These are phyloP conservation scores for Poeciliopsis turneri DNA, from an alignment of 2,797 vertebrate species.

Conservation along the genomic window DNA sequence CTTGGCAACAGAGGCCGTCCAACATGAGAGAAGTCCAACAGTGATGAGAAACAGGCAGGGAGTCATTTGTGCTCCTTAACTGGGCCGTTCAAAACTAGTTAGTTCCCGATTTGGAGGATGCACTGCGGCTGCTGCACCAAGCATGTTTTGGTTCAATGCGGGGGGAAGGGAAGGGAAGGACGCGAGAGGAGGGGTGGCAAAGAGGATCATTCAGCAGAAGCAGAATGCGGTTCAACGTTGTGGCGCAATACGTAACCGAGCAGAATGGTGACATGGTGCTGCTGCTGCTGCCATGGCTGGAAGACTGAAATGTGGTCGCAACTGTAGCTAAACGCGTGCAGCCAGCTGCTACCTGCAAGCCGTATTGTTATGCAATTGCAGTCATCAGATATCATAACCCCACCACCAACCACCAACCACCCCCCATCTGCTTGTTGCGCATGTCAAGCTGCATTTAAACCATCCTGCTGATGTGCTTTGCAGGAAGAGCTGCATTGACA, in stretches of 20 bases:
- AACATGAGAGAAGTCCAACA: slow-evolving; percentile 7
- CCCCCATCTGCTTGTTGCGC: slow-evolving; percentile 63
- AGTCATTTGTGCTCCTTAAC: slow-evolving; percentile 24
- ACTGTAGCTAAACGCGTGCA: neutral
- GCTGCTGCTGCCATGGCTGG: slow-evolving; percentile 5
- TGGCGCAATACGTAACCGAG: slow-evolving; percentile 69
- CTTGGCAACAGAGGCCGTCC: slow-evolving; percentile 10
- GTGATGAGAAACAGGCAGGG: slow-evolving; percentile 16
- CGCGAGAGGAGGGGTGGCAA: slow-evolving; percentile 53
- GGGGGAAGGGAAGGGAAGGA: slow-evolving; percentile 64
- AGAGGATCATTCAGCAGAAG: slow-evolving; percentile 73
- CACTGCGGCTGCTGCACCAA: slow-evolving; percentile 82
- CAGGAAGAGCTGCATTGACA: slow-evolving; percentile 23
- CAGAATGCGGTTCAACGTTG: slow-evolving; percentile 74
- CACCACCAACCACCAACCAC: no score
- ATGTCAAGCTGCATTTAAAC: slow-evolving; percentile 37
- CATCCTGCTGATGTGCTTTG: slow-evolving; percentile 15
- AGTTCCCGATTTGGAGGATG: slow-evolving; percentile 63
- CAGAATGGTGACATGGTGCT: slow-evolving; percentile 45
- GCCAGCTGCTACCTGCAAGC: slow-evolving; percentile 19
- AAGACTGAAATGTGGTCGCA: neutral
- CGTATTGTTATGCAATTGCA: slow-evolving; percentile 48
- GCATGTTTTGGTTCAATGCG: slow-evolving; percentile 81
- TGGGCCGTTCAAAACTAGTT: slow-evolving; percentile 1
- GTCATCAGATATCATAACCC: slow-evolving; percentile 22